Base-by-base conservation (phyloP, 2,113 vertebrate genomes). In the Spea multiplicata region DNA sequence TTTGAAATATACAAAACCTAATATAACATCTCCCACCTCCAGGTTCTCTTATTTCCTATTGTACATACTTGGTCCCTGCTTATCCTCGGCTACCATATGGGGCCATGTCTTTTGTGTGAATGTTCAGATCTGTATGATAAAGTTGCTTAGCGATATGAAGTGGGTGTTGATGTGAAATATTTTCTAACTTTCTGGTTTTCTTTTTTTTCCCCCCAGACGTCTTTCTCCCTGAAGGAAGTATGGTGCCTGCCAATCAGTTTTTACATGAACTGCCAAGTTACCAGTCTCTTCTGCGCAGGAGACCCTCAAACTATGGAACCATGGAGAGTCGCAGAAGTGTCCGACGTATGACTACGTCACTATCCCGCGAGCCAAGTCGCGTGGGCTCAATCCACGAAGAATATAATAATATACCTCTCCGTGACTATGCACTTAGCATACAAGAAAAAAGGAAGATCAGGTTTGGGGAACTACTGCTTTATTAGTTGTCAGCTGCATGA, bases 231-330 rank as follows among this genome's bases (percentile, higher is more conserved):
- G 88, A 89, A n/a, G 86, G 79, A 69, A 10, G 50, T 16, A 49
- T 5, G 47, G 84, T 75, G 86, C 86, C 83, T 0, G 61, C 61
- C 8, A 68, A 73, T 45, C 64, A 74, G 5, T 90, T 98, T 82
- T 87, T 99, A 85, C 94, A 96, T 85, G 90, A 99, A 89, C 82
- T 98, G 50, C 97, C 96, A 76, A 99, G 96, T 84, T 98, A 94
- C 87, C 94, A 84, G 86, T 93, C 95, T 1, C 85, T 93, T 57
- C 87, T 92, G 48, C 91, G 95, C 80, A 91, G 91, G 50, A 94
- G 92, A 82, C 81, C 84, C 0, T 77, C 85, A 0, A 67, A 74
- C 0, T 17, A 72, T 59, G 52, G 83, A 55, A 50, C 71, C 9
- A 66, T 12, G 48, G 81, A 80, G 68, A 86, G 69, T 6, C 84